A percentile compares a stretch with the other conserved stretches of the same genome.
Conservation (phyloP, 2,113 vertebrate genomes). For the Hemiprocne comata region DNA sequence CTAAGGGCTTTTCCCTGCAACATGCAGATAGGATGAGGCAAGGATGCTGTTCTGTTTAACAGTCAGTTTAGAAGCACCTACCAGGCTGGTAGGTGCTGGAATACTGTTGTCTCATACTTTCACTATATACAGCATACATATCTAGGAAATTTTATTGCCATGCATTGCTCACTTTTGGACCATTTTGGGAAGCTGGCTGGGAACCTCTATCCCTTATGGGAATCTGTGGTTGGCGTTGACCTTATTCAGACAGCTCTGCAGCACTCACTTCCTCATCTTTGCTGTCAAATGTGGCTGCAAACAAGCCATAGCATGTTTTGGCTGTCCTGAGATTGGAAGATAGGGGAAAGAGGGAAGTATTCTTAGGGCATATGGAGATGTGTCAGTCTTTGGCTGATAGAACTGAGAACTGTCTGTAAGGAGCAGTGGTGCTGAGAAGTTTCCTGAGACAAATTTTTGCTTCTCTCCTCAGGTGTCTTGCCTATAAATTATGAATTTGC, state of each 20-base stretch:
- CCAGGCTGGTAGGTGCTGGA: neutral
- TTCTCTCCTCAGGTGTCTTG: neutral
- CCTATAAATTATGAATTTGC: neutral
- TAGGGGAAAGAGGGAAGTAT: neutral
- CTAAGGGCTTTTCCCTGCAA: neutral
- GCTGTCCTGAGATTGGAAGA: neutral
- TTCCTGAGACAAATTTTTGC: neutral
- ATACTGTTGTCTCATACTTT: neutral
- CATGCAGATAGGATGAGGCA: accelerated
- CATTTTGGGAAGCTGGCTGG: neutral
- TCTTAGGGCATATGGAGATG: neutral
- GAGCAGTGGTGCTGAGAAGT: neutral
- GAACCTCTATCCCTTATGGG: neutral
- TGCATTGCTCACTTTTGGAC: neutral
- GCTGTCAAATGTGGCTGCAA: neutral
- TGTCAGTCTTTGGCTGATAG: neutral
- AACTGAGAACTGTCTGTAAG: neutral
- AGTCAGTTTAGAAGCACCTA: neutral
- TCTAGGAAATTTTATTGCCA: neutral
- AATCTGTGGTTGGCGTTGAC: neutral
- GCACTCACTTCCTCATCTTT: neutral
- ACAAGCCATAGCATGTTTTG: neutral
- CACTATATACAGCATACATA: neutral
- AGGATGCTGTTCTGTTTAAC: neutral
- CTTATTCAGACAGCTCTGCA: neutral